Conservation (phyloP, 1,140 invertebrate species). For the Bicyclus anynana region DNA sequence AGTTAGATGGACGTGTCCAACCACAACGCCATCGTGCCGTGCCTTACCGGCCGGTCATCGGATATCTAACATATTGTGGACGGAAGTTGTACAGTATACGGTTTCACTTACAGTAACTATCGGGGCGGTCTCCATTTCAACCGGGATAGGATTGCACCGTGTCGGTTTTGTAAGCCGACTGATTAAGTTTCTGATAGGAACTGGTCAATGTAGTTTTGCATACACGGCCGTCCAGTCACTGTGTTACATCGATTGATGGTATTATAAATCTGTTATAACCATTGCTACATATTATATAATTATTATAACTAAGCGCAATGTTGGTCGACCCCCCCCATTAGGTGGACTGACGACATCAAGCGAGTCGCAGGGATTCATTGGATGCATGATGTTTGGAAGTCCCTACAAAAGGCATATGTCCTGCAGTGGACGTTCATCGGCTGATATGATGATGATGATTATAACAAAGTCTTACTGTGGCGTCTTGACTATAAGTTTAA, state of each 20-base stretch:
- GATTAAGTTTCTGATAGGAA: conserved; percentile 67
- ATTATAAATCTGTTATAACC: too few relatives aligned
- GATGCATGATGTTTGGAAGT: too few relatives aligned
- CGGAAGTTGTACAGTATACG: conserved; percentile 71
- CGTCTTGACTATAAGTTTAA: too few relatives aligned
- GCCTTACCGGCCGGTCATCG: conserved; percentile 53
- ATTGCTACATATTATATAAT: too few relatives aligned
- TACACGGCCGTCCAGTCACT: conserved; percentile 1
- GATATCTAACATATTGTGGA: conserved; percentile 64
- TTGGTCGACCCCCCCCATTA: too few relatives aligned
- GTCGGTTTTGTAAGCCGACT: conserved; percentile 57
- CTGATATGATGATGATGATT: too few relatives aligned
- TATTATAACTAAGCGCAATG: too few relatives aligned
- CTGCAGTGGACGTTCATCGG: too few relatives aligned
- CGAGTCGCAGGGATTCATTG: too few relatives aligned
- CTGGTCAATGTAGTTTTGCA: conserved; percentile 34
- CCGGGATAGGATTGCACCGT: conserved; percentile 54
- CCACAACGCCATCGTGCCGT: conserved; percentile 41
- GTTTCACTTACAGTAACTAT: conserved; percentile 65
- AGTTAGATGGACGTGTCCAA: conserved; percentile 44
- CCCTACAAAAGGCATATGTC: too few relatives aligned
- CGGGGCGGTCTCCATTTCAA: conserved; percentile 61
- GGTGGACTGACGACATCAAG: too few relatives aligned
- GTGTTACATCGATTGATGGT: background rate
- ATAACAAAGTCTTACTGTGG: too few relatives aligned